phyloP scores from a whole-genome alignment of 2,113 vertebrate species.

The Penelope pileata region DNA sequence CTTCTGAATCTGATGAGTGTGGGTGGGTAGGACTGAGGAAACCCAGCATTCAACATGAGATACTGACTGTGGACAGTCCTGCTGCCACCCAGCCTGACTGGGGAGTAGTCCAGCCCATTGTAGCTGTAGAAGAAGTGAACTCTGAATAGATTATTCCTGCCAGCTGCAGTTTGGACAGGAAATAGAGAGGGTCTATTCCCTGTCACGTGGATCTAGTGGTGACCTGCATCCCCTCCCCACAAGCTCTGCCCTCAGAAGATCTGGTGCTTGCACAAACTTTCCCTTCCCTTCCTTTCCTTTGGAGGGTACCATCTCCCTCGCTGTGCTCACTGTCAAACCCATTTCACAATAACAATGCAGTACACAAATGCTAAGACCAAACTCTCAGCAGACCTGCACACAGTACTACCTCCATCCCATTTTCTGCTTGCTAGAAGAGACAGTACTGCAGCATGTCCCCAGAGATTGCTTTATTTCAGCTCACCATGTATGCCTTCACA shows the following conservation, averaged over 20 bases:
- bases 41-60: not conserved
- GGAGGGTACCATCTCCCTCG: rapidly evolving
- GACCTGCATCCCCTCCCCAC: not conserved
- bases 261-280: not conserved
- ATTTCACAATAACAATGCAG: not conserved
- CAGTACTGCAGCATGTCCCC: not conserved
- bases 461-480: not conserved
- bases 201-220: not conserved
- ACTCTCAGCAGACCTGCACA: not conserved
- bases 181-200: not conserved
- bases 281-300: not conserved
- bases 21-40: not conserved
- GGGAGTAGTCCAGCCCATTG: not conserved
- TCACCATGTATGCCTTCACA: rapidly evolving
- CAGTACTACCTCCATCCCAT: not conserved
- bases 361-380: rapidly evolving
- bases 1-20: not conserved
- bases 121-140: not conserved
- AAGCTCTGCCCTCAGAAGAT: not conserved
- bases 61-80: not conserved
- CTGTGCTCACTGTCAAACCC: rapidly evolving
- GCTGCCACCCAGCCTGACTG: not conserved
- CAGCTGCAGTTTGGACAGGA: not conserved
- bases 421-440: not conserved
- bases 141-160: not conserved